A percentile compares a stretch with the other conserved stretches of the same genome.
Conservation (phyloP, 2,113 vertebrate species). For the Dipodomys stephensi region DNA sequence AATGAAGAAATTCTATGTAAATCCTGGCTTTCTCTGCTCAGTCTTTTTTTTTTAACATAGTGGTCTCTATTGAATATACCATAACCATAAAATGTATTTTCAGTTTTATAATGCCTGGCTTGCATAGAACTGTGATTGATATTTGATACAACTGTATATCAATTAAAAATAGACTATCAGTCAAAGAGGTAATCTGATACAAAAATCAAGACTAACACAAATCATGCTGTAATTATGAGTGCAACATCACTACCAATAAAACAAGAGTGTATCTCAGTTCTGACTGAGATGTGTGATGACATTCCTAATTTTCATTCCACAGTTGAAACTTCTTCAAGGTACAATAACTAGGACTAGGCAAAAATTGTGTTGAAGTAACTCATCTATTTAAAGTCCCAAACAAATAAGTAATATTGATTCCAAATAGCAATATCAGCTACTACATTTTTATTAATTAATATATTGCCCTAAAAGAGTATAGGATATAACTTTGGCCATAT, state of each 20-base stretch:
- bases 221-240: neutral
- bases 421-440: neutral
- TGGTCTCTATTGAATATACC: neutral
- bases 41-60: neutral
- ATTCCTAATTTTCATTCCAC: neutral
- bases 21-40: neutral
- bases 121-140: neutral
- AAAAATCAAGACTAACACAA: conserved; percentile 14
- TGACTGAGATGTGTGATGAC: neutral
- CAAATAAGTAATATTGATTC: neutral
- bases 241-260: neutral
- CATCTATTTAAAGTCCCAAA: neutral
- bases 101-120: neutral
- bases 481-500: neutral
- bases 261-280: neutral
- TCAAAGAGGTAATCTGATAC: conserved; percentile 29
- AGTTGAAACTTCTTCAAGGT: neutral
- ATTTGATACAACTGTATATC: neutral
- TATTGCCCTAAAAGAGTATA: neutral
- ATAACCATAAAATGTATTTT: conserved; percentile 5
- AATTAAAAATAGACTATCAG: neutral
- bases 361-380: neutral
- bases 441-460: neutral
- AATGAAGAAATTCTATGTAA: neutral
- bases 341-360: neutral